These are phyloP conservation scores for Pygocentrus nattereri DNA, from an alignment of 2,797 vertebrate genomes.

Conservation along the genomic window DNA sequence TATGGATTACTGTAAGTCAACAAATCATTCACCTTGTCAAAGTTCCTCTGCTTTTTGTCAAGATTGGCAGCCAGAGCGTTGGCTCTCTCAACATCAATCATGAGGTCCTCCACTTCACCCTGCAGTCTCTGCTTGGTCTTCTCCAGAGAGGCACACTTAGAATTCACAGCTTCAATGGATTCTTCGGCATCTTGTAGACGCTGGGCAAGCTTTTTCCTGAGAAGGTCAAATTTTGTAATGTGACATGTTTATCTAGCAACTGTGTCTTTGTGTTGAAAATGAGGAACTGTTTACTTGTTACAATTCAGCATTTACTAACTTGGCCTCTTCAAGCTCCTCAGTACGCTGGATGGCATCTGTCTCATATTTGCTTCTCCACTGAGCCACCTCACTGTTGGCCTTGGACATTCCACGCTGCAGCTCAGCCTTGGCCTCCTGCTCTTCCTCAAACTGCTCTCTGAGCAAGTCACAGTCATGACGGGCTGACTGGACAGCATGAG, in stretches of 20 bases:
- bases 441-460: conserved; percentile 86
- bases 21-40: conserved; percentile 78
- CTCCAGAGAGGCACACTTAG: conserved; percentile 86
- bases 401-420: conserved; percentile 84
- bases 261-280: conserved; percentile 71
- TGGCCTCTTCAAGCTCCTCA: conserved; percentile 84
- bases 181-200: conserved; percentile 86
- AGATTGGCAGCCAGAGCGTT: conserved; percentile 81
- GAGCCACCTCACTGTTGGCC: conserved; percentile 87
- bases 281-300: too few species aligned
- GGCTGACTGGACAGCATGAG: conserved; percentile 81
- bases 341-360: conserved; percentile 85
- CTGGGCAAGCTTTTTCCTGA: conserved; percentile 70
- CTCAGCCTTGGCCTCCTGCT: conserved; percentile 85
- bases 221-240: conserved; percentile 75
- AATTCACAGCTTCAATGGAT: conserved; percentile 83
- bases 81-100: conserved; percentile 85
- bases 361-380: conserved; percentile 86
- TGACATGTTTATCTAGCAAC: conserved; percentile 38
- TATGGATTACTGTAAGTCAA: too few species aligned
- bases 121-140: conserved; percentile 88
- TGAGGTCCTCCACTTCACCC: conserved; percentile 87
- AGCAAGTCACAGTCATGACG: conserved; percentile 83
- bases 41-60: conserved; percentile 88
- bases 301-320: conserved; percentile 68